phyloP scores from a whole-genome alignment of 2,797 vertebrate species.

The Xiphorhynchus erythropygius region DNA sequence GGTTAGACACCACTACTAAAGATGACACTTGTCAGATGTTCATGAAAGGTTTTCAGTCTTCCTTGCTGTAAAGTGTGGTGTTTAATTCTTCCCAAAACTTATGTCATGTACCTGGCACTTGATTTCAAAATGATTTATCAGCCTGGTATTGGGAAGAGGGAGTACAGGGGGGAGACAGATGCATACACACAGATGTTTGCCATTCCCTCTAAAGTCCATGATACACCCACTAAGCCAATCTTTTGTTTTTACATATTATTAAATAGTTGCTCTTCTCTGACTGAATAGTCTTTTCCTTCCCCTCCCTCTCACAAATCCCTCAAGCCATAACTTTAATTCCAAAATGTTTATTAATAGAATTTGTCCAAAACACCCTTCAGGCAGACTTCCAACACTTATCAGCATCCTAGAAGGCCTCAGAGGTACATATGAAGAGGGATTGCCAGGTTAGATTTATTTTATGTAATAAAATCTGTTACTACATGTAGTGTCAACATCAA shows the following conservation, averaged over 20 bases:
- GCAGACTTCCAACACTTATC: not conserved
- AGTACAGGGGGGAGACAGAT: not conserved
- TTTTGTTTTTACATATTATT: not conserved
- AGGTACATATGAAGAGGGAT: not conserved
- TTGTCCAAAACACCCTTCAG: not conserved
- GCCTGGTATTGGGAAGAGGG: not conserved
- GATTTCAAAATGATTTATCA: conserved; percentile 10
- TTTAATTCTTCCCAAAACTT: conserved; percentile 29
- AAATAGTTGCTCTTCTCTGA: not conserved
- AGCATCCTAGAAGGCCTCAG: not conserved
- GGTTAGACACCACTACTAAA: not conserved
- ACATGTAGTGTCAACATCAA: not conserved
- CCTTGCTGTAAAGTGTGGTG: not conserved
- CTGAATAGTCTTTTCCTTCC: not conserved
- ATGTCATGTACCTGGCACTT: conserved; percentile 20
- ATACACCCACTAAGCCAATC: not conserved
- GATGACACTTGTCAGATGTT: not conserved
- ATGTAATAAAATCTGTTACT: not conserved
- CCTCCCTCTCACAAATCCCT: not conserved
- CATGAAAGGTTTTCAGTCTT: not conserved
- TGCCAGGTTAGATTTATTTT: not conserved
- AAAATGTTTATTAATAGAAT: not conserved
- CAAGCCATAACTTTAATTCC: not conserved
- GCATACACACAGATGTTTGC: not conserved
- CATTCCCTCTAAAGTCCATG: not conserved